A percentile compares a stretch with the other conserved stretches of the same genome.
Evolutionary conservation across 2,797 vertebrate genomes (phyloP).

Genomic region (Melanogrammus aeglefinus): DNA sequence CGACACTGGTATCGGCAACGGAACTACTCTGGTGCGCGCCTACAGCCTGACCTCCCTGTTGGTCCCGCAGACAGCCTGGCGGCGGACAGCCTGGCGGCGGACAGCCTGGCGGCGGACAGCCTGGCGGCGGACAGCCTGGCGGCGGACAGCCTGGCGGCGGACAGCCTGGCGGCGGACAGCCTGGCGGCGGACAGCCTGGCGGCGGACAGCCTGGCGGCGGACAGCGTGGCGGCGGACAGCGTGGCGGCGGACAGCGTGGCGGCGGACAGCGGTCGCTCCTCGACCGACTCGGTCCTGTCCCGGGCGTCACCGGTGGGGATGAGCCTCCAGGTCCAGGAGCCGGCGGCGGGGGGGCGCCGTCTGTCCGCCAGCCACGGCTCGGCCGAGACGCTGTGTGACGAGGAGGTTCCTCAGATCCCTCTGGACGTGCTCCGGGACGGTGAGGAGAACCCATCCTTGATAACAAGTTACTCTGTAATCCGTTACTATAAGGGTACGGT

Average conservation of each 20-base stretch:
- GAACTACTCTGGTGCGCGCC: background rate
- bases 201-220: slow-evolving; percentile 25
- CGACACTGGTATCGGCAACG: too few relatives aligned
- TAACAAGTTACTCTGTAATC: background rate
- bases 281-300: slow-evolving; percentile 78
- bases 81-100: too few relatives aligned
- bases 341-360: slow-evolving; percentile 61
- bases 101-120: slow-evolving; percentile 50
- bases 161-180: slow-evolving; percentile 50
- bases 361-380: slow-evolving; percentile 77
- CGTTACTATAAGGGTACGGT: too few relatives aligned
- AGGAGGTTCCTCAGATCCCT: slow-evolving; percentile 72
- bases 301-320: slow-evolving; percentile 92
- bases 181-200: too few relatives aligned
- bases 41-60: slow-evolving; percentile 33
- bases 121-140: too few relatives aligned
- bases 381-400: slow-evolving; percentile 69
- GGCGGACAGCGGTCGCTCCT: slow-evolving; percentile 69
- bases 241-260: slow-evolving; percentile 50
- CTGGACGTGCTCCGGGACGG: slow-evolving; percentile 78
- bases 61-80: slow-evolving; percentile 62
- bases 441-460: slow-evolving; percentile 33
- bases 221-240: slow-evolving; percentile 64
- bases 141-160: slow-evolving; percentile 65
- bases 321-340: slow-evolving; percentile 87